Evolutionary conservation across 2,888 invertebrate genomes (phyloP).

Genomic region (Pseudococcus longispinus): DNA sequence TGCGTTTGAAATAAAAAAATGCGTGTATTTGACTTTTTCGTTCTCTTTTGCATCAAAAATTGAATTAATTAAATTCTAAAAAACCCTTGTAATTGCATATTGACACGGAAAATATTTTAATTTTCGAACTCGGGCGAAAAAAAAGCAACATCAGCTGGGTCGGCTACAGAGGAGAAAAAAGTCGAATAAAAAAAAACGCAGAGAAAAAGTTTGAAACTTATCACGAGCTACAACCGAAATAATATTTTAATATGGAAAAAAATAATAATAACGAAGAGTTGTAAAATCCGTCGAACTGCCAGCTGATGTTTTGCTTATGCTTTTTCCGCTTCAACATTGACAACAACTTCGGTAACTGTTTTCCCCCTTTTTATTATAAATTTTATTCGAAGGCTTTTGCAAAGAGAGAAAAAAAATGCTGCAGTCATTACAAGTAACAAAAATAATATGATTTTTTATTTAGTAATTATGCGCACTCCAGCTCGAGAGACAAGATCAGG

Average conservation of each 20-base stretch:
- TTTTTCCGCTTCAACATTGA: background rate
- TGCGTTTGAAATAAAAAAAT: no score
- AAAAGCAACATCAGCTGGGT: background rate
- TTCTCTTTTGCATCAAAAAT: background rate
- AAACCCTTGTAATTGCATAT: background rate
- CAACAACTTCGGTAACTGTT: background rate
- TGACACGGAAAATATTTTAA: background rate
- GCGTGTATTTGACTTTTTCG: no score
- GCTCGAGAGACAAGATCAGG: background rate
- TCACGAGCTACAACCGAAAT: background rate
- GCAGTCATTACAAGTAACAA: background rate
- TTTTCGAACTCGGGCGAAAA: background rate
- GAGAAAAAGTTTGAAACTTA: background rate
- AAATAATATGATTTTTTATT: background rate
- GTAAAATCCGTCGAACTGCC: background rate
- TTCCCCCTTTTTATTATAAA: background rate
- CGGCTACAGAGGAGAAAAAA: background rate
- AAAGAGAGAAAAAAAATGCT: background rate
- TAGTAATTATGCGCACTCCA: background rate
- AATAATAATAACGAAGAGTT: background rate
- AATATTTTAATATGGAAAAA: background rate
- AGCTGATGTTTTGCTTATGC: background rate
- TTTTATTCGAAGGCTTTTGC: background rate
- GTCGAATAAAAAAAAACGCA: background rate
- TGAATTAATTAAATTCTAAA: background rate